Percentiles rank a stretch among this genome's conserved stretches.
phyloP scores from a whole-genome alignment of 1,140 invertebrate genomes.

The Neocloeon triangulifer region DNA sequence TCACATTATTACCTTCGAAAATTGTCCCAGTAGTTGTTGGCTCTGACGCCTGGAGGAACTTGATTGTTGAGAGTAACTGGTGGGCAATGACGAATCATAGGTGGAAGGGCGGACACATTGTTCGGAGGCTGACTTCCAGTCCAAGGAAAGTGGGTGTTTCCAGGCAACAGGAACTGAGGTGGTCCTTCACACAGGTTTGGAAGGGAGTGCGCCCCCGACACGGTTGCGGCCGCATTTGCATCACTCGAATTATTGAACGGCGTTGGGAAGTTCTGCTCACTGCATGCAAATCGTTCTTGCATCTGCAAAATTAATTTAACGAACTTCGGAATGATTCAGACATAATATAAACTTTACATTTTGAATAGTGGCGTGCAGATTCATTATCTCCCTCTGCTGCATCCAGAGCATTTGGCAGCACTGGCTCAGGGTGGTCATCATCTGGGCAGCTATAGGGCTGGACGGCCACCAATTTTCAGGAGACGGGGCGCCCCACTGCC shows the following conservation, averaged over 20 bases:
- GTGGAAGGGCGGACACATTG: slow-evolving; percentile 2
- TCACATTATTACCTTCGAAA: slow-evolving; percentile 69
- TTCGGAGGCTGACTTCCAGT: slow-evolving; percentile 5
- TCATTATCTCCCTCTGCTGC: slow-evolving; percentile 31
- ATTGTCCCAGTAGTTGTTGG: slow-evolving; percentile 84
- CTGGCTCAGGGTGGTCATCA: slow-evolving; percentile 32
- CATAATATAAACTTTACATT: no score
- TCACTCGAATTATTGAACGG: neutral
- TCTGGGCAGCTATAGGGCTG: slow-evolving; percentile 15
- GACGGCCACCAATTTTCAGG: neutral
- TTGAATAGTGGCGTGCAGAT: slow-evolving; percentile 18
- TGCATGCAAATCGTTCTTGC: no score
- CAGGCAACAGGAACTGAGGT: no score
- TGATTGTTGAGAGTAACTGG: slow-evolving; percentile 49
- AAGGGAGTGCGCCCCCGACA: slow-evolving; percentile 6
- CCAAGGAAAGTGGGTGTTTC: no score
- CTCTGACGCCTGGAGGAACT: slow-evolving; percentile 62
- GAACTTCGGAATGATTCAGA: no score
- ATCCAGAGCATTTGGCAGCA: slow-evolving; percentile 35
- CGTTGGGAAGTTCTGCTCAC: no score
- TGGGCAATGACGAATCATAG: slow-evolving; percentile 7
- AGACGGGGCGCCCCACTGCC: neutral
- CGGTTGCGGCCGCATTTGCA: slow-evolving; percentile 1
- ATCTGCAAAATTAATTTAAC: no score
- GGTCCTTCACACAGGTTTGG: slow-evolving; percentile 5